These are phyloP conservation scores for Tribolium madens DNA, from an alignment of 1,140 invertebrate species.

Conservation along the genomic window DNA sequence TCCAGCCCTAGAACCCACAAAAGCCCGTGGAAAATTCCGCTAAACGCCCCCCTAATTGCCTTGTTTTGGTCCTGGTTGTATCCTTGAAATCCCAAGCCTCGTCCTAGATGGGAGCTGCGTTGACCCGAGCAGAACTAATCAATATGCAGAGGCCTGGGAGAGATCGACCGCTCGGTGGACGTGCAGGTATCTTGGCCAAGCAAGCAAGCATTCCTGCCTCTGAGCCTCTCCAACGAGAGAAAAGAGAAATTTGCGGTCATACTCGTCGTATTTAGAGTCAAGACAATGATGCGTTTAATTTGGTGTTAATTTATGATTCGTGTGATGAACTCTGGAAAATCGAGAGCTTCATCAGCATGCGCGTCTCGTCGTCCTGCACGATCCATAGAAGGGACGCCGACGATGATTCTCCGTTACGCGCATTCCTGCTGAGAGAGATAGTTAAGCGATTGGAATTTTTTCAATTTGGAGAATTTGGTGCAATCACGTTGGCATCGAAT, in stretches of 20 bases:
- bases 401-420: constrained; percentile 15
- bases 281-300: not conserved
- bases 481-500: too few relatives aligned
- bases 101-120: constrained; percentile 29
- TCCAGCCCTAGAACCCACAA: not conserved
- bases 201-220: constrained; percentile 27
- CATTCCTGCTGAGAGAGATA: constrained; percentile 3
- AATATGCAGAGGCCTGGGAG: constrained; percentile 57
- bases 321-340: constrained; percentile 30
- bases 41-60: not conserved
- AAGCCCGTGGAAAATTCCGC: not conserved
- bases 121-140: constrained; percentile 50
- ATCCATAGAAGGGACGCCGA: constrained; percentile 31
- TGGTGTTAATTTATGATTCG: not conserved
- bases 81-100: not conserved
- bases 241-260: constrained; percentile 21
- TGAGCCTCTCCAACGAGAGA: not conserved
- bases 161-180: constrained; percentile 57
- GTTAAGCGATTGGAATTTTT: not conserved
- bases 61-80: constrained; percentile 8
- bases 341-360: constrained; percentile 31
- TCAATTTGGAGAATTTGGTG: constrained; percentile 1
- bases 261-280: too few relatives aligned
- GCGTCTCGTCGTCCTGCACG: constrained; percentile 12
- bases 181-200: constrained; percentile 55